Base-by-base conservation (phyloP, 2,113 vertebrate genomes). In the Rostratula benghalensis region DNA sequence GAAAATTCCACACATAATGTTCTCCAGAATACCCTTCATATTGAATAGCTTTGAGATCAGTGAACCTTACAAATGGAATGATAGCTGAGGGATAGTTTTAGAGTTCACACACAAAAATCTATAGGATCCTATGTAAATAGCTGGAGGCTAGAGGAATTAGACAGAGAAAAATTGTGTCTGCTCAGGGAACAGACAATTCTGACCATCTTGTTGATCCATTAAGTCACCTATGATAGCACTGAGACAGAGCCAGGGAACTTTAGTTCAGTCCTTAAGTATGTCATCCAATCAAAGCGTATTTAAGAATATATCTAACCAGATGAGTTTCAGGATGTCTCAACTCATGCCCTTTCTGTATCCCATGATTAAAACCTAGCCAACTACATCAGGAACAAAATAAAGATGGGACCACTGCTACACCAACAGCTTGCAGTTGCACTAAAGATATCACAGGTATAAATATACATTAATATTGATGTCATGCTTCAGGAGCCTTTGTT, bases 111-210 rank as follows among this genome's bases (percentile, higher is more conserved):
- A 74, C 19, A 85, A 6, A 89, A 94, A 97, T 97, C 97, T 78
- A 95, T 97, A 95, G 84, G 65, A 13, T 54, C 22, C 93, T 95
- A 81, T 95, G 94, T 93, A 97, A 97, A 97, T 90, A 96, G 93
- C 97, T 85, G 43, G 67, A 95, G 94, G 96, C 78, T 60, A 88
- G 74, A 94, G 78, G 71, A 97, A 94, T 90, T 89, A 94, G 96
- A 95, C 95, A 95, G 78, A 89, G 85, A 95, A 95, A 95, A 96
- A 95, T 82, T 60, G 71, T 41, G 23, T 95, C 89, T 95, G 24
- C 70, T 65, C 48, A 27, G 57, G n/a, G 48, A 94, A 95, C 1
- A 96, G 70, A 91, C 60, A 92, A 79, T 90, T 96, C 91, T 92
- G 94, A 91, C 73, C 53, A 43, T 63, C 69, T 18, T 96, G 75